A percentile compares a stretch with the other conserved stretches of the same genome.
Conservation (phyloP, 2,113 vertebrate genomes). For the Haliaeetus leucogaster region DNA sequence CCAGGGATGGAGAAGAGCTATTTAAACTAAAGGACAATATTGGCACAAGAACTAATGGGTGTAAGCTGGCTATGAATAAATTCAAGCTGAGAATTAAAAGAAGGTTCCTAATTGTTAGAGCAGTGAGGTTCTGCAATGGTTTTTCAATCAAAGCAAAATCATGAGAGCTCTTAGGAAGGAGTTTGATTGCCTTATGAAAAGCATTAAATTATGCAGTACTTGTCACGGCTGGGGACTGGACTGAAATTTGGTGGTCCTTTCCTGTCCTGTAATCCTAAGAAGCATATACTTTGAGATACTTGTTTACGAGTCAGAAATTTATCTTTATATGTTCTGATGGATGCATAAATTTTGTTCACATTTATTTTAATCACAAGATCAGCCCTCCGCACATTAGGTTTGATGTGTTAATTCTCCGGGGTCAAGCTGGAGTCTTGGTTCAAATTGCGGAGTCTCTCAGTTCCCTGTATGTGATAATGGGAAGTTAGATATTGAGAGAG, state of each 20-base stretch:
- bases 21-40: constrained; percentile 50
- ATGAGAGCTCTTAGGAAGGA: background rate
- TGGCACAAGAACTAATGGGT: constrained; percentile 20
- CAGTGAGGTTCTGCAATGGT: background rate
- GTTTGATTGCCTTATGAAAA: background rate
- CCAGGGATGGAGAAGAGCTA: background rate
- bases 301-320: background rate
- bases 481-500: background rate
- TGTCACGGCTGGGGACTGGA: background rate
- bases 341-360: background rate
- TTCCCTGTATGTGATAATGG: background rate
- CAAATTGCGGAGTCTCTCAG: background rate
- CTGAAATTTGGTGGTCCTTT: background rate
- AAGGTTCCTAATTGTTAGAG: background rate
- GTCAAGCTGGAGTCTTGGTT: background rate
- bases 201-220: background rate
- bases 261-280: background rate
- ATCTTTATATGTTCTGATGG: background rate
- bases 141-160: background rate
- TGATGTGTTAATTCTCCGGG: background rate
- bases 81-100: constrained; percentile 16
- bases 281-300: accelerated
- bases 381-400: accelerated
- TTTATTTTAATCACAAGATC: background rate
- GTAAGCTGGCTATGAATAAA: constrained; percentile 1